Evolutionary conservation across 2,888 invertebrate genomes (phyloP), one percentile per base, ranked within the genome.

Genomic region (Plebejus melissa): DNA sequence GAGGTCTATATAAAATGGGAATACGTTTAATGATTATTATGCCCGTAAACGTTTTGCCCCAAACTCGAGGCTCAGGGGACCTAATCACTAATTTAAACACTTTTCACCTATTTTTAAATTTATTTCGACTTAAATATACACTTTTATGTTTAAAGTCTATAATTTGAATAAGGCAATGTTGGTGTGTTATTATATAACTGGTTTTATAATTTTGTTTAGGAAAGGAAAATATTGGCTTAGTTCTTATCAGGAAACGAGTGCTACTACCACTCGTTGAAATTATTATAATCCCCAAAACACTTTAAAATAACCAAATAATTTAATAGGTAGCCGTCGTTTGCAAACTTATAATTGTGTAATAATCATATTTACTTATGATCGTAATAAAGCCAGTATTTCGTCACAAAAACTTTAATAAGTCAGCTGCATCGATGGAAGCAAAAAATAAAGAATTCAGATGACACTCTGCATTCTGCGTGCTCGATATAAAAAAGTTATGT

Each of bases 1-100:
- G 87, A 87, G 86, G 85, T 88, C 88, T 86, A 91, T 50, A 91
- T 90, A 90, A 91, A 90, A 90, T 90, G 88, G 88, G 87, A 88
- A 91, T 88, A 88, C 84, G 87, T 90, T 90, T 91, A 91, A 91
- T 91, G 90, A 92, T 90, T 89, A 91, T 90, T 89, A 92, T 91
- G 86, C 84, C 89, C 89, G 84, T 90, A 88, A 92, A 91, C 90
- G 91, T 84, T 90, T 88, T 82, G 84, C 85, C 83, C 81, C 84
- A 83, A 86, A 88, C 85, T 84, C 83, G 86, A 83, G 82, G 86
- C 88, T 87, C 85, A 85, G 84, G 84, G 83, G 84, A 80, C 83
- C 84, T 86, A 86, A 87, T 85, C 83, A 85, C 82, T 85, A 86
- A 87, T 87, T 85, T 81, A 81, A 87, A 85, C 82, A 85, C 85